Evolutionary conservation across 2,113 vertebrate genomes (phyloP).

Genomic region (Oryzias javanicus): DNA sequence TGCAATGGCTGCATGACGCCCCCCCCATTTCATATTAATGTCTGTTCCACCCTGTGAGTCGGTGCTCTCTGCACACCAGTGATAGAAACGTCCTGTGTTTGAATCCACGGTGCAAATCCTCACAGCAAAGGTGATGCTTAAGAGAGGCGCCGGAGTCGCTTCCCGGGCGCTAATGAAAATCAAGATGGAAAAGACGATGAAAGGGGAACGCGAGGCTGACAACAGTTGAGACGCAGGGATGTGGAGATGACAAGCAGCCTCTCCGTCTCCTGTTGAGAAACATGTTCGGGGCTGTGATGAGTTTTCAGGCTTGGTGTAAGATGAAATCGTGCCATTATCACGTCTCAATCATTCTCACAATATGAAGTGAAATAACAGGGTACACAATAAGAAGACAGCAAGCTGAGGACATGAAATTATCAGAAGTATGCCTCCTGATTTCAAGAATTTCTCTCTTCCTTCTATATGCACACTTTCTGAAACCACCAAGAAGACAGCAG

Average conservation of each 20-base stretch:
- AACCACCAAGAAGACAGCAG: constrained; percentile 9
- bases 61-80: neutral
- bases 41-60: constrained; percentile 4
- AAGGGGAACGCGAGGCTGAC: constrained; percentile 55
- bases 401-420: constrained; percentile 40
- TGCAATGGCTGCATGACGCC: no score
- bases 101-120: constrained; percentile 13
- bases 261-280: constrained; percentile 45
- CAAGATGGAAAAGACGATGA: constrained; percentile 47
- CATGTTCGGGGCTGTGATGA: constrained; percentile 58
- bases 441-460: constrained; percentile 37
- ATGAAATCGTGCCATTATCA: constrained; percentile 66
- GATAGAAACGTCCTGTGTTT: constrained; percentile 8
- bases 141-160: constrained; percentile 18
- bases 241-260: constrained; percentile 41
- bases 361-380: constrained; percentile 61
- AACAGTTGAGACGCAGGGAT: constrained; percentile 47
- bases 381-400: constrained; percentile 8
- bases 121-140: constrained; percentile 22
- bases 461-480: constrained; percentile 19
- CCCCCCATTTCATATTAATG: neutral
- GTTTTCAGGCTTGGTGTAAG: constrained; percentile 53
- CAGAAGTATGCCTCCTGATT: constrained; percentile 40
- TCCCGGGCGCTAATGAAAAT: constrained; percentile 38
- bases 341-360: constrained; percentile 58